A percentile compares a stretch with the other conserved stretches of the same genome.
These are phyloP conservation scores for Triops cancriformis DNA, from an alignment of 1,140 invertebrate species.

Conservation along the genomic window DNA sequence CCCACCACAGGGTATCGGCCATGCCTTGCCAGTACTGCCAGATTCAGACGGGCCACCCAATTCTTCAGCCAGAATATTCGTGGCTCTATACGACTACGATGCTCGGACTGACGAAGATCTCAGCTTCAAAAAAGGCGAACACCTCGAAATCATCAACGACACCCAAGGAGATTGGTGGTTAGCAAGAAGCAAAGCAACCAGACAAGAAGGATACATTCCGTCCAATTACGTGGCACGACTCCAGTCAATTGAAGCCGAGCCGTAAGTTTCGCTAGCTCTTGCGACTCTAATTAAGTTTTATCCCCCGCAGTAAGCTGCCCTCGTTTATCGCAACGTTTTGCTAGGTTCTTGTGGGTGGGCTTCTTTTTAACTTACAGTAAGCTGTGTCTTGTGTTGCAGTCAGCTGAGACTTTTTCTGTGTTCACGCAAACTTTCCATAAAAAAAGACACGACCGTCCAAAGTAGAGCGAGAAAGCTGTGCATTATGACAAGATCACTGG, in stretches of 20 bases:
- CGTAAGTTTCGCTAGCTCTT: slow-evolving; percentile 61
- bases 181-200: slow-evolving; percentile 85
- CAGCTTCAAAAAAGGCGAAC: slow-evolving; percentile 95
- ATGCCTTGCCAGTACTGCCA: slow-evolving; percentile 17
- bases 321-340: background rate
- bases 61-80: slow-evolving; percentile 69
- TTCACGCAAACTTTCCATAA: too few species aligned
- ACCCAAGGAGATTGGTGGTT: slow-evolving; percentile 99
- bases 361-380: too few species aligned
- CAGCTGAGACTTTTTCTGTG: too few species aligned
- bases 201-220: slow-evolving; percentile 96
- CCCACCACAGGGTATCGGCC: slow-evolving; percentile 1
- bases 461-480: too few species aligned
- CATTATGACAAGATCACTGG: too few species aligned
- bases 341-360: background rate
- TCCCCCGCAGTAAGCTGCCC: background rate
- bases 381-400: too few species aligned
- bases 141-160: slow-evolving; percentile 96
- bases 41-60: slow-evolving; percentile 19
- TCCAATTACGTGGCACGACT: slow-evolving; percentile 98
- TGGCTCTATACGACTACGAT: slow-evolving; percentile 97
- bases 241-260: slow-evolving; percentile 98
- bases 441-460: too few species aligned
- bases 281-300: background rate
- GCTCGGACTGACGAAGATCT: slow-evolving; percentile 97